These are phyloP conservation scores for Craseonycteris thonglongyai DNA, from an alignment of 2,113 vertebrate species.

Conservation along the genomic window DNA sequence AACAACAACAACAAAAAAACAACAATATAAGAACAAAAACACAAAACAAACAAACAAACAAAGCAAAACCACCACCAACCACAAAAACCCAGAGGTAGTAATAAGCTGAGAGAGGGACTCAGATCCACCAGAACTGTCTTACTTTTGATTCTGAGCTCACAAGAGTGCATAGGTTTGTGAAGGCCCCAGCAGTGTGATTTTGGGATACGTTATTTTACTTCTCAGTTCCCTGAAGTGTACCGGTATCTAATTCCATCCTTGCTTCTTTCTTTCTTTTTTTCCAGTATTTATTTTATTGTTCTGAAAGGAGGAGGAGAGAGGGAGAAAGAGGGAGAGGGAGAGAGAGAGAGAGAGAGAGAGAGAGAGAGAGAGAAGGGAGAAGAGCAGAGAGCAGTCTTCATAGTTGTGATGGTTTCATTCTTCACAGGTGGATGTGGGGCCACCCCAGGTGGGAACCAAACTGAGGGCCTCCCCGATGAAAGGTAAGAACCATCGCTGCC, in stretches of 20 bases:
- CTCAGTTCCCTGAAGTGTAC: not conserved
- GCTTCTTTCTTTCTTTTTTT: conserved; percentile 15
- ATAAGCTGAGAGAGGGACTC: not conserved
- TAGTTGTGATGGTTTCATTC: too few relatives aligned
- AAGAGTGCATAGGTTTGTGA: not conserved
- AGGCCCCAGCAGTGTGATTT: not conserved
- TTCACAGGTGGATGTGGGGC: too few relatives aligned
- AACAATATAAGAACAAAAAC: not conserved
- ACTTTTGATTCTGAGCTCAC: not conserved
- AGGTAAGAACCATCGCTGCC: too few relatives aligned
- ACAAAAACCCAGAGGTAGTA: not conserved
- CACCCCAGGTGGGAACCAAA: too few relatives aligned
- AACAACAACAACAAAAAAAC: not conserved
- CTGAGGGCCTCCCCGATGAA: too few relatives aligned
- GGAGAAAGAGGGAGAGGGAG: too few relatives aligned
- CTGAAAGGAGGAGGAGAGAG: too few relatives aligned
- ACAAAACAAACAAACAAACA: not conserved
- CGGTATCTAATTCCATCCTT: not conserved
- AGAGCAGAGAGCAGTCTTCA: too few relatives aligned
- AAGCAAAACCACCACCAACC: too few relatives aligned
- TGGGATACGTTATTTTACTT: not conserved
- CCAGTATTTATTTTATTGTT: too few relatives aligned
- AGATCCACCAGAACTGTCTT: not conserved
- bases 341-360: too few relatives aligned
- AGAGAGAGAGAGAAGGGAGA: too few relatives aligned